Evolutionary conservation across 2,888 invertebrate species (phyloP), one percentile per base, ranked within the genome.

Genomic region (Meteorus cinctellus): DNA sequence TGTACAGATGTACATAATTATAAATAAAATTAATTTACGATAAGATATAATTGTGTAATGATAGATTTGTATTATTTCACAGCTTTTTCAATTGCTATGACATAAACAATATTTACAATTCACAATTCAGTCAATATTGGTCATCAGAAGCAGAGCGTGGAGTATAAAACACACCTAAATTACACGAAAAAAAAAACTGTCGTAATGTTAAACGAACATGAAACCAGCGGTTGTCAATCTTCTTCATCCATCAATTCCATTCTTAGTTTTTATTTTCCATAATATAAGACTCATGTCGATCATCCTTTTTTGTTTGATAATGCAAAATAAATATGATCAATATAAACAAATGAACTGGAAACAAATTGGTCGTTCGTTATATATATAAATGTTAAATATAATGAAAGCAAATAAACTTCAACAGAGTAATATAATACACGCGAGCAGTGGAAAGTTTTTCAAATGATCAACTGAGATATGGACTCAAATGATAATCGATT

Each of bases 401-500:
- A 69, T 69, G 29, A 31, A 55, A n/a, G 29, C 16, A 45, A 68
- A 68, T 51, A 16, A 31, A 55, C 51, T n/a, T 14, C 27, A 60
- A 41, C 41, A 29, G 29, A 60, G 27, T 12, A 60, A 60, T 60
- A 60, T 48, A 16, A 48, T 48, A 60, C 29, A 29, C 59, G 31
- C 4, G 51, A 14, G 1, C 51, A 69, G 31, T 69, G 68, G 68
- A 69, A 69, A 69, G 12, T 55, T 69, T 69, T 69, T 67, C 67
- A 51, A 68, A 48, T 31, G 34, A 48, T 29, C 14, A 59, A 8
- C 34, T 5, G 34, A 29, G 19, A 34, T n/a, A 29, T 29, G 10
- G 4, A 60, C 6, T 55, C 51, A n/a, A 48, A 65, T 65, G 60
- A 70, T 59, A 41, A 77, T 77, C 72, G 72, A 77, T 69, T 65